phyloP scores from a whole-genome alignment of 2,888 invertebrate genomes.

The Metellina segmentata region DNA sequence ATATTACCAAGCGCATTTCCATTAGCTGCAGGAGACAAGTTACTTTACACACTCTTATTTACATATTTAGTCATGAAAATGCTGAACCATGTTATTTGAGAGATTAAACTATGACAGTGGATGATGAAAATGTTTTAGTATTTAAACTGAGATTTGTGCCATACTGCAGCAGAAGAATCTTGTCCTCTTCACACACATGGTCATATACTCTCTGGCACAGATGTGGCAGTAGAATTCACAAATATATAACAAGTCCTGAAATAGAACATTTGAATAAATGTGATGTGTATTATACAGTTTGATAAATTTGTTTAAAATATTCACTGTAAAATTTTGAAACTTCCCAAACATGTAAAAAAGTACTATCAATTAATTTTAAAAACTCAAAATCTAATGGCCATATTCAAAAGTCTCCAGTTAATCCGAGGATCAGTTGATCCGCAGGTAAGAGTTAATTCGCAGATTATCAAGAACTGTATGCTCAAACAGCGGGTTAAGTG shows the following conservation, averaged over 20 bases:
- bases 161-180: conserved; percentile 42
- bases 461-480: too few species aligned
- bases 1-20: conserved; percentile 17
- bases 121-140: conserved; percentile 52
- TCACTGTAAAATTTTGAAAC: too few species aligned
- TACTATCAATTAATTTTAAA: too few species aligned
- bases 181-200: conserved; percentile 35
- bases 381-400: too few species aligned
- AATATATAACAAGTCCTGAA: conserved; percentile 40
- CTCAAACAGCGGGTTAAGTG: too few species aligned
- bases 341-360: too few species aligned
- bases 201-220: conserved; percentile 41
- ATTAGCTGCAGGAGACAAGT: conserved; percentile 37
- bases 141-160: conserved; percentile 62
- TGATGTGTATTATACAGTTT: too few species aligned
- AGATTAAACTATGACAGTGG: conserved; percentile 57
- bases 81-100: conserved; percentile 44
- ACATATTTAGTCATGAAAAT: conserved; percentile 50
- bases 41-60: conserved; percentile 54
- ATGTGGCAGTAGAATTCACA: conserved; percentile 62
- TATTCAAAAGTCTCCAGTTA: too few species aligned
- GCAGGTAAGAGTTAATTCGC: too few species aligned
- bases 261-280: background rate
- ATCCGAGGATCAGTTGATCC: too few species aligned
- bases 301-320: too few species aligned